These are phyloP conservation scores for Platyscelio sp. DNA, from an alignment of 2,888 invertebrate genomes.

Conservation along the genomic window DNA sequence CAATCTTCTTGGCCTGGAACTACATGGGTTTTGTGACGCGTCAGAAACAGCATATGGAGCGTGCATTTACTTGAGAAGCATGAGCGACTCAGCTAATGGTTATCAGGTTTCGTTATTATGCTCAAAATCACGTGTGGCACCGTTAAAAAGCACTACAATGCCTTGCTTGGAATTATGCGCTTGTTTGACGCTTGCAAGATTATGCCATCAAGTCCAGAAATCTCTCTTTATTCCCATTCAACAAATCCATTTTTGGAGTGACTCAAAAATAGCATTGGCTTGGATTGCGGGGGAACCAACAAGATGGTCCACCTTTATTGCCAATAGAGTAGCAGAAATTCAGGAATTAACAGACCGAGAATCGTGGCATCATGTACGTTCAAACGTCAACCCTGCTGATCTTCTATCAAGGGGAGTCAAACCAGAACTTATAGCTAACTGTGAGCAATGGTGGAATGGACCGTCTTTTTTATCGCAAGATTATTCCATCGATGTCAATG, in stretches of 20 bases:
- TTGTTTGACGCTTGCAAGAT: slow-evolving; percentile 40
- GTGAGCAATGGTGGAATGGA: slow-evolving; percentile 69
- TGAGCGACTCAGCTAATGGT: neutral
- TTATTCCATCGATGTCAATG: neutral
- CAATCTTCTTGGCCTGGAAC: neutral
- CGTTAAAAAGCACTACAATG: slow-evolving; percentile 54
- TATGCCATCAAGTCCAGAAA: slow-evolving; percentile 23
- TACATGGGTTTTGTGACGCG: slow-evolving; percentile 30
- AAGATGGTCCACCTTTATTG: slow-evolving; percentile 28
- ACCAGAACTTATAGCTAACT: neutral
- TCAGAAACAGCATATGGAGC: slow-evolving; percentile 17
- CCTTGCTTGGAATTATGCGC: slow-evolving; percentile 68
- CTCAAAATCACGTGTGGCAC: slow-evolving; percentile 62
- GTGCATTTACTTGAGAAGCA: slow-evolving; percentile 5
- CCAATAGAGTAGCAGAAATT: slow-evolving; percentile 55
- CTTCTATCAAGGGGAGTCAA: slow-evolving; percentile 37
- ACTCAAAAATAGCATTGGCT: slow-evolving; percentile 50
- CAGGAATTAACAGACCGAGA: slow-evolving; percentile 39
- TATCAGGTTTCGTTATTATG: slow-evolving; percentile 41
- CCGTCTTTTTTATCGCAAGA: slow-evolving; percentile 37
- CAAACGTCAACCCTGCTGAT: slow-evolving; percentile 54
- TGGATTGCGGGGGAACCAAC: slow-evolving; percentile 46
- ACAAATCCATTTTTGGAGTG: slow-evolving; percentile 34
- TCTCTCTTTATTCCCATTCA: slow-evolving; percentile 24
- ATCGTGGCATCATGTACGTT: slow-evolving; percentile 50